Conservation (phyloP, 2,888 invertebrate species). For the Cheilosia soror region DNA sequence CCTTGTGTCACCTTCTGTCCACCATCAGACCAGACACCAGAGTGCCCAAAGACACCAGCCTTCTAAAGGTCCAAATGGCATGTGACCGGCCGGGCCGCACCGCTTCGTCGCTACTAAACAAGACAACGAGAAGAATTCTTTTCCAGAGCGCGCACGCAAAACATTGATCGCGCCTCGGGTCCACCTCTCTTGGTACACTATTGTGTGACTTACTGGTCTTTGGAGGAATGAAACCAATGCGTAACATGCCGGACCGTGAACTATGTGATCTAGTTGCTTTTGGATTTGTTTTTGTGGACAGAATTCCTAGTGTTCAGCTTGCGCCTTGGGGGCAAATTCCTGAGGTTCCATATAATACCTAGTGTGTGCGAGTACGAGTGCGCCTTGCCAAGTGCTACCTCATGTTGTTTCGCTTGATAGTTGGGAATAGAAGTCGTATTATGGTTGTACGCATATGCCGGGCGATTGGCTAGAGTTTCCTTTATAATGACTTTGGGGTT, state of each 20-base stretch:
- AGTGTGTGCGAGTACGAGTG: slow-evolving; percentile 16
- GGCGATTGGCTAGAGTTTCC: slow-evolving; percentile 2
- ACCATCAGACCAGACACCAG: slow-evolving; percentile 4
- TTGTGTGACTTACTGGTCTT: slow-evolving; percentile 73
- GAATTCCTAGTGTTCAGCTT: slow-evolving; percentile 69
- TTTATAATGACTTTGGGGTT: slow-evolving; percentile 7
- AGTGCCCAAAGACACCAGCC: slow-evolving; percentile 41
- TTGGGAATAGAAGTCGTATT: slow-evolving; percentile 30
- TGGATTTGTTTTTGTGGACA: slow-evolving; percentile 49
- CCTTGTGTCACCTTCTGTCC: slow-evolving; percentile 64
- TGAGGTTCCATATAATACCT: slow-evolving; percentile 27
- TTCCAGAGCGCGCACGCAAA: slow-evolving; percentile 41
- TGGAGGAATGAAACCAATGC: slow-evolving; percentile 67
- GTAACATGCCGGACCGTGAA: slow-evolving; percentile 73
- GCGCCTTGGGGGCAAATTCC: slow-evolving; percentile 62
- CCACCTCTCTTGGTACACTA: not conserved
- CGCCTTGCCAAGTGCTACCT: slow-evolving; percentile 65
- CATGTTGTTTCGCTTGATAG: slow-evolving; percentile 40
- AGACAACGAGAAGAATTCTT: slow-evolving; percentile 50
- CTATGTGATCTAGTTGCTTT: slow-evolving; percentile 72
- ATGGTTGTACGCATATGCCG: not conserved
- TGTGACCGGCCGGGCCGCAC: slow-evolving; percentile 33
- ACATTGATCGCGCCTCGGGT: slow-evolving; percentile 30
- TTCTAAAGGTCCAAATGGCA: slow-evolving; percentile 45
- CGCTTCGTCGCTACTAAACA: slow-evolving; percentile 19